phyloP scores from a whole-genome alignment of 2,888 invertebrate genomes.

The Amphipyra berbera region DNA sequence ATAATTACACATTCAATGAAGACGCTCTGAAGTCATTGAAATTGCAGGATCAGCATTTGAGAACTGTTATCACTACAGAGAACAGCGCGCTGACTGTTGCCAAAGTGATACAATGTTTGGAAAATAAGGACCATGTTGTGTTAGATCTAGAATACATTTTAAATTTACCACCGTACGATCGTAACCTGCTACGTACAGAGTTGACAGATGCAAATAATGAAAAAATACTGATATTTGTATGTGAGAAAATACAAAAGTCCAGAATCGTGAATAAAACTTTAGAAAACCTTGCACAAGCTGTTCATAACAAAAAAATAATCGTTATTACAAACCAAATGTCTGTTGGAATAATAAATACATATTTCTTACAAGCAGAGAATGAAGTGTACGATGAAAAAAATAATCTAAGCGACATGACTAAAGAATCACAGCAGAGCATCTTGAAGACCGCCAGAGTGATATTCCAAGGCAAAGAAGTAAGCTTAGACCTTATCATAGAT shows the following conservation, averaged over 20 bases:
- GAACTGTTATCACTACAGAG: not conserved
- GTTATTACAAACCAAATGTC: slow-evolving; percentile 11
- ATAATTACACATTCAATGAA: slow-evolving; percentile 22
- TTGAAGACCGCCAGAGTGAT: slow-evolving; percentile 8
- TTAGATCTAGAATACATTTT: slow-evolving; percentile 19
- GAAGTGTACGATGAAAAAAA: slow-evolving; percentile 1
- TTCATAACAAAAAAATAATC: slow-evolving; percentile 5
- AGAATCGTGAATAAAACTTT: slow-evolving; percentile 2
- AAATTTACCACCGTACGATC: not conserved
- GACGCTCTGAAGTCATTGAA: not conserved
- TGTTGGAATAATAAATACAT: slow-evolving; percentile 3
- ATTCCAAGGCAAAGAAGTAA: slow-evolving; percentile 25
- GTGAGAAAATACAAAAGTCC: slow-evolving; percentile 2
- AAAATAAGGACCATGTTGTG: slow-evolving; percentile 3
- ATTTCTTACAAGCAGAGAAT: slow-evolving; percentile 11
- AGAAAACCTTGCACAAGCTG: slow-evolving; percentile 8
- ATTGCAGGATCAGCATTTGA: not conserved
- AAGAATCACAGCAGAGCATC: slow-evolving; percentile 13
- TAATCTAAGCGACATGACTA: slow-evolving; percentile 13
- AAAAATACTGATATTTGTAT: slow-evolving; percentile 6
- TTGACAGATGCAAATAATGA: not conserved
- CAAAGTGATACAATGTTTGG: slow-evolving; percentile 21
- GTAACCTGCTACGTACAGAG: slow-evolving; percentile 3
- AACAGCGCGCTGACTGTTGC: slow-evolving; percentile 14
- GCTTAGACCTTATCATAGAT: slow-evolving; percentile 16